A percentile compares a stretch with the other conserved stretches of the same genome.
Evolutionary conservation across 2,888 invertebrate species (phyloP).

Genomic region (Lasioglossum villosulum): DNA sequence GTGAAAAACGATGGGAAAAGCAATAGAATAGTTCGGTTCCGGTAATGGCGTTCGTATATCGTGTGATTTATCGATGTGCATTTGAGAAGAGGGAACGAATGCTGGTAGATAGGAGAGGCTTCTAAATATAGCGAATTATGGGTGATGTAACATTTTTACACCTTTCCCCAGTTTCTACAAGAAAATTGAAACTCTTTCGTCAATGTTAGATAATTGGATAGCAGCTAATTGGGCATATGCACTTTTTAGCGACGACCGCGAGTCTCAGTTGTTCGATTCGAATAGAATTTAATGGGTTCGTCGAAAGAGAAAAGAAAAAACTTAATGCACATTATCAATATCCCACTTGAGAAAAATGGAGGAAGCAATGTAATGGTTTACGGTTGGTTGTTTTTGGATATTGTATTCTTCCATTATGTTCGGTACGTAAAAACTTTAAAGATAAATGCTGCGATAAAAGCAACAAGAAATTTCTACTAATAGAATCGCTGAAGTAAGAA

Average conservation of each 20-base stretch:
- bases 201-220: not conserved
- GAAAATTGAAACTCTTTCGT: not conserved
- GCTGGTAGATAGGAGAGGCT: conserved; percentile 27
- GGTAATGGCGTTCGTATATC: conserved; percentile 79
- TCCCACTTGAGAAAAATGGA: not conserved
- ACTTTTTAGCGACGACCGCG: not conserved
- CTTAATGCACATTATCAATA: not conserved
- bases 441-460: not conserved
- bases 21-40: conserved; percentile 30
- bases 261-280: not conserved
- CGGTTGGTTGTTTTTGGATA: not conserved
- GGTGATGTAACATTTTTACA: conserved; percentile 12
- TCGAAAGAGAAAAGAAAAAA: not conserved
- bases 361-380: not conserved
- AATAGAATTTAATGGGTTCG: not conserved
- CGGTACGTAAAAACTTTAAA: not conserved
- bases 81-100: conserved; percentile 41
- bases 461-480: too few species aligned
- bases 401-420: not conserved
- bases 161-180: not conserved
- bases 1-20: not conserved
- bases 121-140: conserved; percentile 76
- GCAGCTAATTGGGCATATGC: not conserved
- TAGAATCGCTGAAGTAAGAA: too few species aligned
- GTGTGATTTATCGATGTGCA: conserved; percentile 79